Conservation (phyloP, 2,888 invertebrate species). For the Dryocosmus kuriphilus region DNA sequence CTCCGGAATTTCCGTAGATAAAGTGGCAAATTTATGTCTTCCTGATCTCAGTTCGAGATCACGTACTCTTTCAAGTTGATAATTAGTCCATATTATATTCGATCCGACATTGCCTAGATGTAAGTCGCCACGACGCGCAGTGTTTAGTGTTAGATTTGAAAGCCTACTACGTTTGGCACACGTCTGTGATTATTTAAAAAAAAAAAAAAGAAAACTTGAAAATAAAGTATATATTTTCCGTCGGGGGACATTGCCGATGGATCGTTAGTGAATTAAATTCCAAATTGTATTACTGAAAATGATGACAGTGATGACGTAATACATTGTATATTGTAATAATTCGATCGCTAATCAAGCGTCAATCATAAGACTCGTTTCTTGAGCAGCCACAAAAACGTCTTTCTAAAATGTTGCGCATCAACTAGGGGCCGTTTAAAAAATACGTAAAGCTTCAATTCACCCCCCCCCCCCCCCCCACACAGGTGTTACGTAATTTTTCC, state of each 20-base stretch:
- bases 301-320: slow-evolving; percentile 17
- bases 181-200: slow-evolving; percentile 66
- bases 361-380: slow-evolving; percentile 33
- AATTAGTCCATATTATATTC: slow-evolving; percentile 32
- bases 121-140: slow-evolving; percentile 51
- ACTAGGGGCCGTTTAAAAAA: too few species aligned
- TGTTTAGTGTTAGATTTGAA: slow-evolving; percentile 61
- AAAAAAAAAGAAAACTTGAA: slow-evolving; percentile 53
- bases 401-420: not conserved
- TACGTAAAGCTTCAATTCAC: too few species aligned
- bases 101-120: slow-evolving; percentile 32
- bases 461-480: too few species aligned
- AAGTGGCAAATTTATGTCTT: slow-evolving; percentile 52
- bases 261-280: slow-evolving; percentile 37
- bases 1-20: slow-evolving; percentile 12
- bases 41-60: slow-evolving; percentile 45
- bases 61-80: slow-evolving; percentile 28
- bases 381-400: slow-evolving; percentile 20
- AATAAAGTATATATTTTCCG: slow-evolving; percentile 41
- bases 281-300: slow-evolving; percentile 32
- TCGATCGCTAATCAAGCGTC: slow-evolving; percentile 28
- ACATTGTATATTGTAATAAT: slow-evolving; percentile 37
- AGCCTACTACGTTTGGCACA: slow-evolving; percentile 69
- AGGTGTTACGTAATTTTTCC: too few species aligned
- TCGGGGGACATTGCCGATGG: slow-evolving; percentile 1